Base-by-base conservation (phyloP, 2,113 vertebrate species). In the Microcebus lehilahytsara region DNA sequence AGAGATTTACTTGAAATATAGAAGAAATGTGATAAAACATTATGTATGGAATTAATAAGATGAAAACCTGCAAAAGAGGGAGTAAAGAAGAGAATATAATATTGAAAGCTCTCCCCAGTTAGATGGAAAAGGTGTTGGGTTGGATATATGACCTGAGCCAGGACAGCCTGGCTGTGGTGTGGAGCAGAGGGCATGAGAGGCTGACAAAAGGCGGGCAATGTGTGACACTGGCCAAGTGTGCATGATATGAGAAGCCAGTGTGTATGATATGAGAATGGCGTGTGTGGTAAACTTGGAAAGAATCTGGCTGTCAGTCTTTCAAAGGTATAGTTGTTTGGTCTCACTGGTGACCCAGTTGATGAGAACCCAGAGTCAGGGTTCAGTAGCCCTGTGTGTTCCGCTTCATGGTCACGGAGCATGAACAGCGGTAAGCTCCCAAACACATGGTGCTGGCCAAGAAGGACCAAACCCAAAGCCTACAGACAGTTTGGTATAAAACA, bases 191-290 rank as follows among this genome's bases (percentile, higher is more conserved):
- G 20, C 53, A 23, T 1, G 5, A 30, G 49, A 19, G 22, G 34
- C 75, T 32, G 20, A 66, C 77, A 75, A 34, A 5, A 89, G 37
- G 75, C n/a, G 72, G 30, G 11, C 46, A 0, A n/a, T n/a, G 25
- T 0, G 8, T 2, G 19, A 4, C 3, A 32, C 37, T 20, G n/a
- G 42, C 56, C 62, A 23, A 0, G 4, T 40, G n/a, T 0, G 3
- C 37, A 46, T 46, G 66, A 72, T 34, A 53, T 37, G 20, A 32
- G 34, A 46, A 62, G 37, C 81, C 51, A 86, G 71, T 25, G 40
- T 74, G 51, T 27, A 9, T 20, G 14, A 78, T 37, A 2, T 51
- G 64, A 56, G n/a, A 77, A 77, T 77, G 77, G 53, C 40, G 12
- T 51, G 62, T 46, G 72, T 89, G 74, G 74, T 72, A 9, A 64